Evolutionary conservation across 2,888 invertebrate genomes (phyloP).

Genomic region (Hecatera dysodea): DNA sequence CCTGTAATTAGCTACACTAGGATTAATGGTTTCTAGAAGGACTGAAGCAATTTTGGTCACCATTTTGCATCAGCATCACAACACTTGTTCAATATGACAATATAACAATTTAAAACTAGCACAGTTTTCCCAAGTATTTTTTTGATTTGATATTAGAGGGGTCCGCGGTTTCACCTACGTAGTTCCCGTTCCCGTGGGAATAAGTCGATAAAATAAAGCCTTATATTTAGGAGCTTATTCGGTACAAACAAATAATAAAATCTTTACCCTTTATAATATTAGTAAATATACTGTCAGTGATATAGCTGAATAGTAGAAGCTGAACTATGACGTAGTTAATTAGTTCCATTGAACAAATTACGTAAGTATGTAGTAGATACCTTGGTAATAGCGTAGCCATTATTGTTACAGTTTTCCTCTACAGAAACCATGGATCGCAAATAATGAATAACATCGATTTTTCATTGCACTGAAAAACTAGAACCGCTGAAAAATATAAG

Average conservation of each 20-base stretch:
- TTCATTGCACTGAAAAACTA: background rate
- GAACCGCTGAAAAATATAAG: background rate
- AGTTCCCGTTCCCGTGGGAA: too few relatives aligned
- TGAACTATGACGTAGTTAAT: background rate
- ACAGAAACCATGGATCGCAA: conserved; percentile 1
- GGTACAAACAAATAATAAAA: too few relatives aligned
- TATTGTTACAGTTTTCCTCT: conserved; percentile 39
- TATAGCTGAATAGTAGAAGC: too few relatives aligned
- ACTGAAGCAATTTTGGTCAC: background rate
- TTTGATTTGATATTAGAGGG: too few relatives aligned
- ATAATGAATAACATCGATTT: conserved; percentile 26
- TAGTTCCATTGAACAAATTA: background rate
- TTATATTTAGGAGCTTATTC: too few relatives aligned
- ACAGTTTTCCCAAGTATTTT: too few relatives aligned
- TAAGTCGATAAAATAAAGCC: too few relatives aligned
- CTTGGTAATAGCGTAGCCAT: background rate
- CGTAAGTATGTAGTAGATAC: background rate
- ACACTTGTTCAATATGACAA: background rate
- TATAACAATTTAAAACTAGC: too few relatives aligned
- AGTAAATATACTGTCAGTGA: too few relatives aligned
- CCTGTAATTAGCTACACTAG: background rate
- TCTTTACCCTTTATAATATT: background rate
- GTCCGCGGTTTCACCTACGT: too few relatives aligned
- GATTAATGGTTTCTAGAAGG: background rate
- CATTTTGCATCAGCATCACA: background rate